A percentile compares a stretch with the other conserved stretches of the same genome.
phyloP scores from a whole-genome alignment of 2,113 vertebrate species.

The Chloropsis hardwickii region DNA sequence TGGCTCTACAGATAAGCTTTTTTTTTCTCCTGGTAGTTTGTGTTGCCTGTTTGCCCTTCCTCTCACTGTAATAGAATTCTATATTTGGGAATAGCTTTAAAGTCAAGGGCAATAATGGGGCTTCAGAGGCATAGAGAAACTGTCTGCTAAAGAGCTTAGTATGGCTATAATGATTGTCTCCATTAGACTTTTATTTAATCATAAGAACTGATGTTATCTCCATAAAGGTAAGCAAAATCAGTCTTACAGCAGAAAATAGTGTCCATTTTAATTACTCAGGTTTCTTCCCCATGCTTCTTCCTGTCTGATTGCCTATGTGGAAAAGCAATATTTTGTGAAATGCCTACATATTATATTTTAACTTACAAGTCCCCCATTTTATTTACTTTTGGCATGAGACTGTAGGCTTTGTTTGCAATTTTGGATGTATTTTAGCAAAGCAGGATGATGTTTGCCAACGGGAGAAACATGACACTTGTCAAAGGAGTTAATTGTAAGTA shows the following conservation, averaged over 20 bases:
- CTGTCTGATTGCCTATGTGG: background rate
- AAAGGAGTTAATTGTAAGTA: background rate
- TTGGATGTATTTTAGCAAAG: background rate
- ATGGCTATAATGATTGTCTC: background rate
- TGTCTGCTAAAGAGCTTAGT: background rate
- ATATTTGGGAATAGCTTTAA: background rate
- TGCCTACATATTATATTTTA: background rate
- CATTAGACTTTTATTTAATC: background rate
- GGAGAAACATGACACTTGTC: background rate
- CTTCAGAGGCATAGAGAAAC: background rate
- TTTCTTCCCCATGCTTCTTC: background rate
- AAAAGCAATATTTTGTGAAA: background rate
- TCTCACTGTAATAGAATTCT: background rate
- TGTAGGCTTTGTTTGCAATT: background rate
- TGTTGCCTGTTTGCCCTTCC: background rate
- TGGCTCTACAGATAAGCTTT: background rate
- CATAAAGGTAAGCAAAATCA: background rate
- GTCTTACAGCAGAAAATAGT: background rate
- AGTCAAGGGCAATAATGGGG: background rate
- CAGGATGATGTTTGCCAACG: background rate
- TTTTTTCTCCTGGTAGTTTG: background rate
- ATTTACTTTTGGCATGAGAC: background rate
- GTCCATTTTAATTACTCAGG: background rate
- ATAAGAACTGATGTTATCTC: background rate
- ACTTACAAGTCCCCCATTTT: background rate